These are phyloP conservation scores for Stomatorhinus ivindoensis DNA, from an alignment of 2,113 vertebrate species.

Conservation along the genomic window DNA sequence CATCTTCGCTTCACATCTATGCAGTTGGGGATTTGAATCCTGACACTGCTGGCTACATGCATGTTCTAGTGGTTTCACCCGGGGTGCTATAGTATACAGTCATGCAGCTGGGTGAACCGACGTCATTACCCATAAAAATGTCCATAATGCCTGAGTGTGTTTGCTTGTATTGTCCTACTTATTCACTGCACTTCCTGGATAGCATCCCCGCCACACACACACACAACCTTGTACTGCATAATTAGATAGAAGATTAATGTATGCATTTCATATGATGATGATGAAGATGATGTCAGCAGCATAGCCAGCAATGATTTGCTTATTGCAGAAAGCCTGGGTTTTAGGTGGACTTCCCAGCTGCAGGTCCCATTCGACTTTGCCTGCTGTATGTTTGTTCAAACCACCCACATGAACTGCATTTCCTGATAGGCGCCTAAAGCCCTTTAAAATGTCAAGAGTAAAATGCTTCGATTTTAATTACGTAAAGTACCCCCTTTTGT, in stretches of 20 bases:
- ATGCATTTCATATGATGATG: no score
- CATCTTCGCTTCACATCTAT: background rate
- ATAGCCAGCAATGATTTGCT: no score
- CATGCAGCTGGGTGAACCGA: background rate
- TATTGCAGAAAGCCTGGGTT: no score
- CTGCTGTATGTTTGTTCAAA: background rate
- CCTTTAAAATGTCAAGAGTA: background rate
- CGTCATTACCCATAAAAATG: background rate
- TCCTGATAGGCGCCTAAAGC: background rate
- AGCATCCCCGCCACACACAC: no score
- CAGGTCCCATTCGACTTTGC: no score
- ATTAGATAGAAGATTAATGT: no score
- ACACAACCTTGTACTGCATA: no score
- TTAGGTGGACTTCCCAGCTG: no score
- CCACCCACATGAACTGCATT: background rate
- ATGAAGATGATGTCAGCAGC: no score
- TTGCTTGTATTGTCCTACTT: no score
- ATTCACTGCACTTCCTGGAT: no score
- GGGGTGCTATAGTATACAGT: background rate
- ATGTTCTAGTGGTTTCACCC: background rate
- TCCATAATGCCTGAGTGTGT: background rate
- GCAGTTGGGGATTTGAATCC: background rate
- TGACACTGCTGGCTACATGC: background rate
- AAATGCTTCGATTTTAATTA: background rate
- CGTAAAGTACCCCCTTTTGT: background rate